phyloP scores from a whole-genome alignment of 2,888 invertebrate genomes.

The Mechanitis messenoides region DNA sequence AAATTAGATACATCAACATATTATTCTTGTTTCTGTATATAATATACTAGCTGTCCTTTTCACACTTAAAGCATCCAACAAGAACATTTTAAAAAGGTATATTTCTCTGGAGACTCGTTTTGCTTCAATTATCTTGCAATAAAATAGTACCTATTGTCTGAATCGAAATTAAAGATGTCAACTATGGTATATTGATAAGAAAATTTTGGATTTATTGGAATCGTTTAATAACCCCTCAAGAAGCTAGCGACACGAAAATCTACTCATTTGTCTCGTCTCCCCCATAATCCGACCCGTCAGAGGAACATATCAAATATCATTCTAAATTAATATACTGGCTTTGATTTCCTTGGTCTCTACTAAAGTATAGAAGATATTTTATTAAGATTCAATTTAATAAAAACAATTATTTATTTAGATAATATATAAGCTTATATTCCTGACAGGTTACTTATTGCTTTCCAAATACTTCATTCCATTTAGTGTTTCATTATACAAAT shows the following conservation, averaged over 20 bases:
- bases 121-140: too few relatives aligned
- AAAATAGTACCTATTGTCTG: too few relatives aligned
- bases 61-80: too few relatives aligned
- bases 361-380: constrained; percentile 34
- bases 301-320: constrained; percentile 71
- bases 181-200: constrained; percentile 19
- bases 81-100: too few relatives aligned
- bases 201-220: constrained; percentile 36
- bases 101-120: too few relatives aligned
- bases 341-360: too few relatives aligned
- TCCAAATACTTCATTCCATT: too few relatives aligned
- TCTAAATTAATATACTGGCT: constrained; percentile 59
- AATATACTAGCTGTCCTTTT: too few relatives aligned
- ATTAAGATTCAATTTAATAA: constrained; percentile 12
- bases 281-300: constrained; percentile 51
- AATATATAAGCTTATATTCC: neutral
- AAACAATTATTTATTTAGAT: neutral
- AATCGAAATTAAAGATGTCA: neutral
- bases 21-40: too few relatives aligned
- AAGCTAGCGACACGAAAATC: constrained; percentile 54
- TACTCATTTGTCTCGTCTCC: constrained; percentile 66
- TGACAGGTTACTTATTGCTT: neutral
- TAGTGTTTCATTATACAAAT: constrained; percentile 3
- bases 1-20: too few relatives aligned
- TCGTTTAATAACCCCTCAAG: constrained; percentile 47